These are phyloP conservation scores for Ceratina australensis DNA, from an alignment of 1,140 invertebrate genomes.

Conservation along the genomic window DNA sequence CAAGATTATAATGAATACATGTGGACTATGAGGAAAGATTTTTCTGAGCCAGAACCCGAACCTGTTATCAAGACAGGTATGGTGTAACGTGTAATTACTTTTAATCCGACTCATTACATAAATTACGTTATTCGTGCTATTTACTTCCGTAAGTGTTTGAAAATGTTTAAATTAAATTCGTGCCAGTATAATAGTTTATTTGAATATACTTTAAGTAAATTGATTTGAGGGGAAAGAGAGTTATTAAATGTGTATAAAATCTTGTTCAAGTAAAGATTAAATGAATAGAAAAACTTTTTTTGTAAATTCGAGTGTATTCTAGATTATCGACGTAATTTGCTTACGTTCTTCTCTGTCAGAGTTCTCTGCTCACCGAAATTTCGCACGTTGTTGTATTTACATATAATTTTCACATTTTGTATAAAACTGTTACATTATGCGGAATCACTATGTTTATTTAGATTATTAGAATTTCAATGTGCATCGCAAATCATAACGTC, in stretches of 20 bases:
- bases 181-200: not conserved
- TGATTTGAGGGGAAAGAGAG: slow-evolving; percentile 12
- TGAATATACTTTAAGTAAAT: not conserved
- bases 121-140: not conserved
- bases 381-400: not conserved
- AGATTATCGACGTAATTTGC: not conserved
- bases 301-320: not conserved
- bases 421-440: too few relatives aligned
- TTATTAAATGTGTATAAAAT: slow-evolving; percentile 19
- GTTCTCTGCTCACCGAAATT: not conserved
- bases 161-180: too few relatives aligned
- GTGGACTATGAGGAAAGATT: slow-evolving; percentile 95
- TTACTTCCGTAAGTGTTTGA: too few relatives aligned
- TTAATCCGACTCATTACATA: too few relatives aligned
- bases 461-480: not conserved
- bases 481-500: not conserved
- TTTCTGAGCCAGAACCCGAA: slow-evolving; percentile 87
- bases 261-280: not conserved
- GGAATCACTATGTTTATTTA: not conserved
- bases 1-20: slow-evolving; percentile 93
- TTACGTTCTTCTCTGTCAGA: slow-evolving; percentile 3
- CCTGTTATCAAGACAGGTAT: slow-evolving; percentile 73
- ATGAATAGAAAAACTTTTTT: not conserved
- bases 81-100: too few relatives aligned
- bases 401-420: not conserved